Base-by-base conservation (phyloP, 2,113 vertebrate genomes). In the Etia nguti region DNA sequence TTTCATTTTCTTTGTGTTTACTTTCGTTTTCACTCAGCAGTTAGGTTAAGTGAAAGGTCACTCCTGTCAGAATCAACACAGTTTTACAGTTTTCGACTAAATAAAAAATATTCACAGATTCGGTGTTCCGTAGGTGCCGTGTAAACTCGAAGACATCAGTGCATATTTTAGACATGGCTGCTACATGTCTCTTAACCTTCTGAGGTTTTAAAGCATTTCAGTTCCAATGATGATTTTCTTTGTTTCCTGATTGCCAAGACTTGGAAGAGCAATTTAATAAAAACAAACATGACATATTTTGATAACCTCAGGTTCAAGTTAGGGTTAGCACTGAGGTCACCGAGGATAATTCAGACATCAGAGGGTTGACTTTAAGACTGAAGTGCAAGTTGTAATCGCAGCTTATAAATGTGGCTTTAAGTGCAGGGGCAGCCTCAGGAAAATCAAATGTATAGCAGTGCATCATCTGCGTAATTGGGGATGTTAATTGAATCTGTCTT, bases 61-160 rank as follows among this genome's bases (percentile, higher is more conserved):
- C 8, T 43, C 65, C 36, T 0, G 1, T 24, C 13, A 0, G 13
- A 18, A 41, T 29, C 15, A 1, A 0, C 41, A 6, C 9, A n/a
- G 31, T 48, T 22, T 20, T 2, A 48, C 22, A 0, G 15, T 18
- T 18, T 48, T 0, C 9, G 5, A 4, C 41, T 48, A 8, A 38
- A 36, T 36, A 36, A 12, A n/a, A 36, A 20, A 11, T 36, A n/a
- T 11, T 0, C 1, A 0, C n/a, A 43, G 36, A 0, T 68, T 38
- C 6, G 4, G 34, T 36, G 62, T 6, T 68, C 16, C 43, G n/a
- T 73, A 26, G 38, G 13, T 2, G 38, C 38, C 3, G 36, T 24
- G 0, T 16, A 5, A 73, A 24, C 38, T 4, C 18, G 38, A 46
- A 46, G 65, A 29, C 7, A 29, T 10, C 38, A 0, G 0, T 43